Evolutionary conservation across 1,140 invertebrate genomes (phyloP).

Genomic region (Ceratina calcarata): DNA sequence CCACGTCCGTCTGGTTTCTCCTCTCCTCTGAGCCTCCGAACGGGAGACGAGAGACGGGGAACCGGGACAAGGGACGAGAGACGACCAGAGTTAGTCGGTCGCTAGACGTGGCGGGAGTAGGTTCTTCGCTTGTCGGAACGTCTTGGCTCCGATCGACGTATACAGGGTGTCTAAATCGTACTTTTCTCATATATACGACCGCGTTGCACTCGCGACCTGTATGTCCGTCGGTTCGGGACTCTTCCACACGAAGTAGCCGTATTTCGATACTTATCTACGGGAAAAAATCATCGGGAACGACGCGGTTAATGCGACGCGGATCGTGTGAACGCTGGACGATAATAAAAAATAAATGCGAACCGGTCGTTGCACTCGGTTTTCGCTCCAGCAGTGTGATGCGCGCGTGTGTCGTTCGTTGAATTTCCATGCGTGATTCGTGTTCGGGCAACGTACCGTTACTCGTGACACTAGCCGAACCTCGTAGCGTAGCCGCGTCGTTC

Average conservation of each 20-base stretch:
- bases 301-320: too few relatives aligned
- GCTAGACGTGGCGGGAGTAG: constrained; percentile 54
- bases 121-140: constrained; percentile 41
- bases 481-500: neutral
- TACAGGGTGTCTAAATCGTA: constrained; percentile 24
- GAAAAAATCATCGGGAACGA: too few relatives aligned
- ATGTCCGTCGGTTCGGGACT: neutral
- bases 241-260: neutral
- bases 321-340: neutral
- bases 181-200: neutral
- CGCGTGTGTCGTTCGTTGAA: constrained; percentile 18
- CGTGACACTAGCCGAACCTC: constrained; percentile 6
- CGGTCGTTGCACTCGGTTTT: constrained; percentile 33
- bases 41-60: too few relatives aligned
- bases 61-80: too few relatives aligned
- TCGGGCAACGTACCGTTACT: constrained; percentile 41
- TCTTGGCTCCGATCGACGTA: constrained; percentile 50
- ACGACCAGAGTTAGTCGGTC: constrained; percentile 60
- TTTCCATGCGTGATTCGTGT: constrained; percentile 29
- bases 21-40: constrained; percentile 5
- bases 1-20: constrained; percentile 42
- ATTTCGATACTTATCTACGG: too few relatives aligned
- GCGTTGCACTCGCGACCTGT: neutral
- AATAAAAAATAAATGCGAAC: neutral
- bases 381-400: too few relatives aligned